Conservation (phyloP, 2,113 vertebrate genomes). For the Serilophus lunatus region DNA sequence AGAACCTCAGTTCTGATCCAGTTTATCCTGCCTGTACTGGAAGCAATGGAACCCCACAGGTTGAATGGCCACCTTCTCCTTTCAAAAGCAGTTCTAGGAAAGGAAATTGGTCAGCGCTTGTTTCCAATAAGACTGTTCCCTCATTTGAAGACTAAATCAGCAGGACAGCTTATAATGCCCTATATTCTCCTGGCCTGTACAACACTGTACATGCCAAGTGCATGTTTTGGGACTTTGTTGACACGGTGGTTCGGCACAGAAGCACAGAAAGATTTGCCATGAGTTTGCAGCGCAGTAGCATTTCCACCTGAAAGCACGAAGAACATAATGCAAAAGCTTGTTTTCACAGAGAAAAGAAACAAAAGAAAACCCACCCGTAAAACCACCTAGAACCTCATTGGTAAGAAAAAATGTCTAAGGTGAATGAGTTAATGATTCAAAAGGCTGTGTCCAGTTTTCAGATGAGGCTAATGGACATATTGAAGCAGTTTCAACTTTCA, state of each 20-base stretch:
- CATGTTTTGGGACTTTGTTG: not conserved
- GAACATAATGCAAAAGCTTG: not conserved
- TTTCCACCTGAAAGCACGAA: not conserved
- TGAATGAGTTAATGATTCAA: not conserved
- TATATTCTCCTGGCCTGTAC: fast-evolving
- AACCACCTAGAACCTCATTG: not conserved
- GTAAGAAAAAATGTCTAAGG: not conserved
- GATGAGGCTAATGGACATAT: not conserved
- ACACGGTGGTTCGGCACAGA: not conserved
- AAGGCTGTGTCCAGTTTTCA: not conserved
- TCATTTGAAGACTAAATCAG: not conserved
- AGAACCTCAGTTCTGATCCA: not conserved
- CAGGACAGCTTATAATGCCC: not conserved
- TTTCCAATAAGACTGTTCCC: not conserved
- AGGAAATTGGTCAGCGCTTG: not conserved
- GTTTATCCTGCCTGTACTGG: not conserved
- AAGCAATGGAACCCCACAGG: not conserved
- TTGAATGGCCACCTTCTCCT: not conserved
- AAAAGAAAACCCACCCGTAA: not conserved
- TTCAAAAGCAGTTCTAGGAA: not conserved
- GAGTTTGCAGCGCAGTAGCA: not conserved
- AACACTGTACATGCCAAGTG: fast-evolving
- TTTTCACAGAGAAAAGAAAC: not conserved
- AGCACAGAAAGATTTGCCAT: not conserved
- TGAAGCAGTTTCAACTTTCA: not conserved